Percentiles rank a stretch among this genome's conserved stretches.
Conservation (phyloP, 2,113 vertebrate species). For the Apodemus speciosus region DNA sequence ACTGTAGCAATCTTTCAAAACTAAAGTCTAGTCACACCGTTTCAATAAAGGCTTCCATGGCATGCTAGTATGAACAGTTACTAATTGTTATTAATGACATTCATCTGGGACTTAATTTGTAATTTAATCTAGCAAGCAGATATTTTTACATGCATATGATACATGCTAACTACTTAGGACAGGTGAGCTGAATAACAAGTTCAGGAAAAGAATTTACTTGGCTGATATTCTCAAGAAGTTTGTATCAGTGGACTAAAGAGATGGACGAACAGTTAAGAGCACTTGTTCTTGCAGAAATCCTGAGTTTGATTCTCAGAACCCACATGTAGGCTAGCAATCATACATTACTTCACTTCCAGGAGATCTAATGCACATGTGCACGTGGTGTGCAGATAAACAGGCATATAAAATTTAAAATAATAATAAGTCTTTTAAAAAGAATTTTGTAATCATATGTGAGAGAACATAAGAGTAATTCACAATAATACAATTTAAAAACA, state of each 20-base stretch:
- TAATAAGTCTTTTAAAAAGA: too few relatives aligned
- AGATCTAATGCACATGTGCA: background rate
- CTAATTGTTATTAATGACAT: background rate
- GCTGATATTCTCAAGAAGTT: background rate
- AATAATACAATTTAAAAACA: background rate
- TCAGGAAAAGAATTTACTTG: background rate
- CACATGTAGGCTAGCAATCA: background rate
- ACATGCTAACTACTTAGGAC: background rate
- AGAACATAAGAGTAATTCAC: background rate
- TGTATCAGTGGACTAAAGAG: background rate
- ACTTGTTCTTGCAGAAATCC: background rate
- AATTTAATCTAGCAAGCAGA: constrained; percentile 8
- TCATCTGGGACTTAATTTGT: background rate
- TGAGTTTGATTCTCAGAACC: background rate
- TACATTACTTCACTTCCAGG: background rate
- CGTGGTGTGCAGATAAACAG: background rate
- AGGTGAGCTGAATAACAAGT: background rate
- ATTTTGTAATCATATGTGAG: background rate
- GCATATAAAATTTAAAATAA: background rate
- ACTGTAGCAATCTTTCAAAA: background rate
- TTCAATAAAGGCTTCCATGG: background rate
- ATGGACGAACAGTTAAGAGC: background rate
- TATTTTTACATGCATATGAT: background rate
- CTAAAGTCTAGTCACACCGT: background rate
- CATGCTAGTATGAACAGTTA: background rate